Conservation (phyloP, 2,797 vertebrate species). For the Ibycter americanus region DNA sequence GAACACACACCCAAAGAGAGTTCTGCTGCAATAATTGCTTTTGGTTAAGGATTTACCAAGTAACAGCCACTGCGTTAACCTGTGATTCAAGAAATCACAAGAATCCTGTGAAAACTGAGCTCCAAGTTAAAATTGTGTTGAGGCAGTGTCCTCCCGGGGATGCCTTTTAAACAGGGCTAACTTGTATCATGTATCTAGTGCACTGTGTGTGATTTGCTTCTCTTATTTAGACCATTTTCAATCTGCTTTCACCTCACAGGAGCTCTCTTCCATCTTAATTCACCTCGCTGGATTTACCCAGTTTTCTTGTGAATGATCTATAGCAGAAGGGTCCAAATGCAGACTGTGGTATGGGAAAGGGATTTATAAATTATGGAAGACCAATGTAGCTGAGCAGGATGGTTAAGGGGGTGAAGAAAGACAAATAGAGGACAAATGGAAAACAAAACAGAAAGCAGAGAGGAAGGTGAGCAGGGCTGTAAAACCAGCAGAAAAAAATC, state of each 20-base stretch:
- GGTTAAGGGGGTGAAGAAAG: background rate
- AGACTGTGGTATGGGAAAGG: background rate
- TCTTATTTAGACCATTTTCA: background rate
- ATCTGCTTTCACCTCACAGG: constrained; percentile 51
- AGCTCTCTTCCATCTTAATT: constrained; percentile 31
- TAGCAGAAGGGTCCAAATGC: constrained; percentile 42
- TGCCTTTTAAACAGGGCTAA: background rate
- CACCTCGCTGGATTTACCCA: constrained; percentile 15
- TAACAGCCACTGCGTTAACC: background rate
- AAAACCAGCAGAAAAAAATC: background rate
- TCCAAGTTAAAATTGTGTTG: background rate
- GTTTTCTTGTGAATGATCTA: constrained; percentile 52
- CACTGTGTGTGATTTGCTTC: background rate
- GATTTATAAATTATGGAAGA: constrained; percentile 64
- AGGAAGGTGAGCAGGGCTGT: background rate
- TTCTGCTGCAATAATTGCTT: background rate
- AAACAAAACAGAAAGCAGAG: background rate
- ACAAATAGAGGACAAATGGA: constrained; percentile 18
- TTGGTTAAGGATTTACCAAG: background rate
- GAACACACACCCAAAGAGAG: background rate
- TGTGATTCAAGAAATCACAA: background rate
- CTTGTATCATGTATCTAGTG: background rate
- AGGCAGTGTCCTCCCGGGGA: background rate
- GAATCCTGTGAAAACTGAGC: background rate
- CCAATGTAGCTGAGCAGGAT: constrained; percentile 30